phyloP scores from a whole-genome alignment of 2,888 invertebrate genomes.

The Caenorhabditis auriculariae region DNA sequence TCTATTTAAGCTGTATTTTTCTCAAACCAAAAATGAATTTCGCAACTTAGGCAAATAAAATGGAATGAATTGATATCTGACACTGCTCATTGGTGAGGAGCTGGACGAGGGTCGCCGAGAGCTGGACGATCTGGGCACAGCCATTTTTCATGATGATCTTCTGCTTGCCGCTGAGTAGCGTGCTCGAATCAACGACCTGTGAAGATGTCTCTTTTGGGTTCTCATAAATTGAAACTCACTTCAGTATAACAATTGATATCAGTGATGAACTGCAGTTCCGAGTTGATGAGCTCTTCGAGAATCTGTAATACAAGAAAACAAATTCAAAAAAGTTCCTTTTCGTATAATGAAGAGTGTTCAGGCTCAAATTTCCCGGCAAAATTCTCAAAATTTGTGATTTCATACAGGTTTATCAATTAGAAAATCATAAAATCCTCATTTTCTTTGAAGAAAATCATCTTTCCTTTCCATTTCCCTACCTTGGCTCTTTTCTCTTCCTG shows the following conservation, averaged over 20 bases:
- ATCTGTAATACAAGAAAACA: too few species aligned
- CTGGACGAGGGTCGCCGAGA: slow-evolving; percentile 42
- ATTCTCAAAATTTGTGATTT: too few species aligned
- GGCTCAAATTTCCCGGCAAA: too few species aligned
- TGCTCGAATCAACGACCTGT: slow-evolving; percentile 32
- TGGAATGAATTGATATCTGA: too few species aligned
- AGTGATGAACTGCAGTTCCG: slow-evolving; percentile 36
- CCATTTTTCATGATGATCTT: slow-evolving; percentile 44
- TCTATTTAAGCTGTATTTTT: too few species aligned
- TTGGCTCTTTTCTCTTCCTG: slow-evolving; percentile 19
- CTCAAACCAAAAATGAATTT: too few species aligned
- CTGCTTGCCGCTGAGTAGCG: slow-evolving; percentile 27
- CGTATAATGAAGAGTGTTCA: not conserved
- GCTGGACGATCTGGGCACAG: slow-evolving; percentile 43
- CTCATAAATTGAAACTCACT: slow-evolving; percentile 10
- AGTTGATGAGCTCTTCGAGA: slow-evolving; percentile 34
- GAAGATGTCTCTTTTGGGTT: not conserved
- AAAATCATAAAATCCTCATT: too few species aligned
- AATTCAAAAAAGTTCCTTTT: not conserved
- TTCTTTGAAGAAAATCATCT: too few species aligned
- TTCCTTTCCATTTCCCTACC: not conserved
- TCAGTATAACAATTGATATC: slow-evolving; percentile 35
- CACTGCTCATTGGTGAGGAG: slow-evolving; percentile 39
- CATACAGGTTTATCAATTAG: too few species aligned
- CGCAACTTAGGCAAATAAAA: too few species aligned